A percentile compares a stretch with the other conserved stretches of the same genome.
Evolutionary conservation across 2,797 vertebrate species (phyloP).

Genomic region (Loris lydekkerianus): DNA sequence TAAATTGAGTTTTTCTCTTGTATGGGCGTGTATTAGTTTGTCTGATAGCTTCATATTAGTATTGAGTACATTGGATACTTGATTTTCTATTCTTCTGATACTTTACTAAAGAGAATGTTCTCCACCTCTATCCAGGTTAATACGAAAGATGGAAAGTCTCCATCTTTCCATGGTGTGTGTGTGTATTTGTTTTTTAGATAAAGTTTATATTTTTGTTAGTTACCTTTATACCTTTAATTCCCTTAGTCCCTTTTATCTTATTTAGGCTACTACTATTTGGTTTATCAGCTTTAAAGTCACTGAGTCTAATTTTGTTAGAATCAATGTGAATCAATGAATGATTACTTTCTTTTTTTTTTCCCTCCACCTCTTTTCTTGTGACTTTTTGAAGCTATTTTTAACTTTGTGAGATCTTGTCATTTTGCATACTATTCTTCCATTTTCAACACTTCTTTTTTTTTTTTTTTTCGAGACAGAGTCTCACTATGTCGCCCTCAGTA

Average conservation of each 20-base stretch:
- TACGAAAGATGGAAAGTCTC: too few species aligned
- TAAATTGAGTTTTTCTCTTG: too few species aligned
- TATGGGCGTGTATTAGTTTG: too few species aligned
- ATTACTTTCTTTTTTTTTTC: background rate
- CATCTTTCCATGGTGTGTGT: too few species aligned
- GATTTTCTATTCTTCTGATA: too few species aligned
- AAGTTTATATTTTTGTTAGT: constrained; percentile 4
- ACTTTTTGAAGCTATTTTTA: background rate
- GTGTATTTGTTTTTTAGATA: background rate
- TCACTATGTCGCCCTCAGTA: too few species aligned
- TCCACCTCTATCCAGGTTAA: too few species aligned
- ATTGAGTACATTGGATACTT: too few species aligned
- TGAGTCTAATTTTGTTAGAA: background rate
- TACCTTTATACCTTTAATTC: background rate
- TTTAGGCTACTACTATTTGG: background rate
- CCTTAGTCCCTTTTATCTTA: background rate
- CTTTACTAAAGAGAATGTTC: too few species aligned
- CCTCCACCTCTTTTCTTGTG: background rate
- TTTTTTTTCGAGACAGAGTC: too few species aligned
- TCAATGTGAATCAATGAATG: background rate
- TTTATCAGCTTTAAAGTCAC: constrained; percentile 8
- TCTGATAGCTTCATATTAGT: too few species aligned
- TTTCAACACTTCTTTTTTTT: background rate
- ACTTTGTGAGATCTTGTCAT: background rate
- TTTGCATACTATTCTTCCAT: background rate